Base-by-base conservation (phyloP, 2,797 vertebrate genomes). In the Chrysocyon brachyurus region DNA sequence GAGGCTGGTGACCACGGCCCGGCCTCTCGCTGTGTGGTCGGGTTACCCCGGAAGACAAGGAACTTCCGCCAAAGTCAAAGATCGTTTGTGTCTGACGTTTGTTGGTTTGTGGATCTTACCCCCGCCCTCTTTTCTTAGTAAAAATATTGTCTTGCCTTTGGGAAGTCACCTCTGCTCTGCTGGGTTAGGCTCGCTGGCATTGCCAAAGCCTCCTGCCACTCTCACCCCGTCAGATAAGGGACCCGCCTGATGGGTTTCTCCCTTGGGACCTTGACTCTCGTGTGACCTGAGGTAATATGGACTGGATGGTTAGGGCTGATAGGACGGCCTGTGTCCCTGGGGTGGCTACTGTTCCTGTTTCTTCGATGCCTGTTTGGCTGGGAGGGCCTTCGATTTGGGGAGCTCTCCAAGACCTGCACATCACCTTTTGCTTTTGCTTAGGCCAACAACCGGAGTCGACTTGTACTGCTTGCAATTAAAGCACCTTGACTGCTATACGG, bases 401-500 rank as follows among this genome's bases (percentile, higher is more conserved):
- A 89, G 26, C 40, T 94, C 77, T 92, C 26, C 90, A 95, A 83
- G 72, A 79, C 64, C 70, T 91, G 68, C 49, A 73, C 73, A 89
- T 91, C 82, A 87, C 89, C 63, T 88, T 83, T 49, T n/a, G 36
- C 79, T 85, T 93, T 73, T 86, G 66, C 31, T 78, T 75, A 93
- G 85, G 36, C 88, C 93, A 91, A 73, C 52, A 88, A 73, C 46
- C 61, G 63, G 82, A 72, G 91, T 86, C 78, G 78, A 82, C 66
- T 95, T 97, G 94, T 96, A 72, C 91, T 88, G 72, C 88, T 88
- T n/a, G 56, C 78, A 88, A 36, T 86, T 82, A 94, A 85, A 91
- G 85, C 86, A 68, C 46, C 73, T 93, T 88, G 91, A 96, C 81
- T 85, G 93, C 93, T 88, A 81, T 78, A 89, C 95, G 97, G 96